Evolutionary conservation across 2,888 invertebrate species (phyloP).

Genomic region (Yponomeuta evonymella): DNA sequence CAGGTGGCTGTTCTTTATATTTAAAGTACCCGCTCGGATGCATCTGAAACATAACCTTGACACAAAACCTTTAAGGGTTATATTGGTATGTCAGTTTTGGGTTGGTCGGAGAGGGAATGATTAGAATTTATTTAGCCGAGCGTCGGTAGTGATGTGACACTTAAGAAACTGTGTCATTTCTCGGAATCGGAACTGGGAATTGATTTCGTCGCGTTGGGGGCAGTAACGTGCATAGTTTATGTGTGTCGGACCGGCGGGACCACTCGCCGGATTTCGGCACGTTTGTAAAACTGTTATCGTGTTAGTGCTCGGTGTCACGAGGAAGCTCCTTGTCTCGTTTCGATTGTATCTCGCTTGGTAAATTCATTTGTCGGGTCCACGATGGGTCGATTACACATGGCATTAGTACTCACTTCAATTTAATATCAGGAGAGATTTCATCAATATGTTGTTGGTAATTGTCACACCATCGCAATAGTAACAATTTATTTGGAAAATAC

Average conservation of each 20-base stretch:
- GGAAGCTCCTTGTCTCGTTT: slow-evolving; percentile 57
- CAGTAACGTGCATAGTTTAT: slow-evolving; percentile 71
- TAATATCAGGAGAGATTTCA: background rate
- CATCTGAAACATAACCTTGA: slow-evolving; percentile 50
- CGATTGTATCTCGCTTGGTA: slow-evolving; percentile 68
- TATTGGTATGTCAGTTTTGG: slow-evolving; percentile 49
- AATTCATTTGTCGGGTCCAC: slow-evolving; percentile 56
- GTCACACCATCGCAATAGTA: background rate
- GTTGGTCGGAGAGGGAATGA: slow-evolving; percentile 32
- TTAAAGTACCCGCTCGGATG: slow-evolving; percentile 53
- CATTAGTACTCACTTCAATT: slow-evolving; percentile 23
- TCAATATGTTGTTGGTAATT: background rate
- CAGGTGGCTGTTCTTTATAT: slow-evolving; percentile 75
- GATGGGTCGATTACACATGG: slow-evolving; percentile 58
- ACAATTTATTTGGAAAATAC: background rate
- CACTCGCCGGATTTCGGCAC: slow-evolving; percentile 35
- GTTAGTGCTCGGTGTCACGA: slow-evolving; percentile 46
- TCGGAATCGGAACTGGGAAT: slow-evolving; percentile 73
- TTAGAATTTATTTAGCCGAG: slow-evolving; percentile 72
- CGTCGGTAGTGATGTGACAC: slow-evolving; percentile 74
- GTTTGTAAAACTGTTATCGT: slow-evolving; percentile 62
- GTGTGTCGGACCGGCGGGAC: slow-evolving; percentile 32
- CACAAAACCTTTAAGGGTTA: slow-evolving; percentile 52
- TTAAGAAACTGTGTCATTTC: slow-evolving; percentile 75
- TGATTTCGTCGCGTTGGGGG: slow-evolving; percentile 69